Percentiles rank a stretch among this genome's conserved stretches.
Conservation (phyloP, 2,888 invertebrate species). For the Campoplex capitator region DNA sequence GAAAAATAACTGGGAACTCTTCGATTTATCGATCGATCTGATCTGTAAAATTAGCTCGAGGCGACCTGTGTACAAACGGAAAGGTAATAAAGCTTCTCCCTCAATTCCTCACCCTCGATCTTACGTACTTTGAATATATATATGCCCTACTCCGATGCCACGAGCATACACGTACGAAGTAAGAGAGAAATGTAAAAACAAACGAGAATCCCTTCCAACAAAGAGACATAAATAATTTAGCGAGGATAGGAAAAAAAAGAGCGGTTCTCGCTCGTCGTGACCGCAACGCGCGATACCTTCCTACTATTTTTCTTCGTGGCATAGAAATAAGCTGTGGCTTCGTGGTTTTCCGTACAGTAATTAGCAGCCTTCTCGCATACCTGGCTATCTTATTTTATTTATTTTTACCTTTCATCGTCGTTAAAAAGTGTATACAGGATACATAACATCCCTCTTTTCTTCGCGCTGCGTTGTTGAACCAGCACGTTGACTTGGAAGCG, state of each 20-base stretch:
- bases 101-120: constrained; percentile 29
- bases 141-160: neutral
- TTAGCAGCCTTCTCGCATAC: constrained; percentile 52
- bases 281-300: neutral
- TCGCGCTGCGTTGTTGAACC: neutral
- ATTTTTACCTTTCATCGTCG: constrained; percentile 11
- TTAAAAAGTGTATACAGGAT: neutral
- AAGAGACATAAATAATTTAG: constrained; percentile 64
- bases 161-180: neutral
- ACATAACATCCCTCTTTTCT: neutral
- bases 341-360: constrained; percentile 45
- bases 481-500: neutral
- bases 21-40: neutral
- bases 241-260: constrained; percentile 28
- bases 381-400: constrained; percentile 15
- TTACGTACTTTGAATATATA: constrained; percentile 6
- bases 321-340: constrained; percentile 38
- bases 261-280: constrained; percentile 28
- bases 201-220: constrained; percentile 28
- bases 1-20: neutral
- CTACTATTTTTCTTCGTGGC: constrained; percentile 2
- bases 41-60: neutral
- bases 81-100: neutral
- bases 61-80: neutral
- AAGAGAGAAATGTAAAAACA: constrained; percentile 10